phyloP scores from a whole-genome alignment of 2,797 vertebrate species.

The Apodemus agrarius region DNA sequence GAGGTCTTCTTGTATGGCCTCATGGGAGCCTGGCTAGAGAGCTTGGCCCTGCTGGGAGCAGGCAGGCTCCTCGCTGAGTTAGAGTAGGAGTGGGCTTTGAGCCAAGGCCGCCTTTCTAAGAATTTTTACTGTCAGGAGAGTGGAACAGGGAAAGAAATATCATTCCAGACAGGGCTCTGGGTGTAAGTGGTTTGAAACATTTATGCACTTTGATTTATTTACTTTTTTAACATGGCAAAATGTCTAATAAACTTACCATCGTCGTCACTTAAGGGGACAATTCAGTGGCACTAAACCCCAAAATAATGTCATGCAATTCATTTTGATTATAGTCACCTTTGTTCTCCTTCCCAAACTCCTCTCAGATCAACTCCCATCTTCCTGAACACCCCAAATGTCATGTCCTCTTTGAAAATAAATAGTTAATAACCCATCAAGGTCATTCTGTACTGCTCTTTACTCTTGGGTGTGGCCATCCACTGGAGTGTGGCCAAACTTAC shows the following conservation, averaged over 20 bases:
- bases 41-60: not conserved
- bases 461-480: too few species aligned
- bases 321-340: not conserved
- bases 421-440: too few species aligned
- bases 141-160: not conserved
- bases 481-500: not conserved
- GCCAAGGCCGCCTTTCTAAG: not conserved
- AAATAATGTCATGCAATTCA: not conserved
- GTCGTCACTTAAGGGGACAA: not conserved
- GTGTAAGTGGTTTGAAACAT: not conserved
- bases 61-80: not conserved
- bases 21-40: not conserved
- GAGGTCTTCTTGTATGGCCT: not conserved
- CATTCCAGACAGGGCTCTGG: not conserved
- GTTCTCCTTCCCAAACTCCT: not conserved
- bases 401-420: not conserved
- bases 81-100: not conserved
- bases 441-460: not conserved
- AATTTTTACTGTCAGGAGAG: constrained; percentile 8
- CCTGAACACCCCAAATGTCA: too few species aligned
- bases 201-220: not conserved
- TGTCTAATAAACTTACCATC: not conserved
- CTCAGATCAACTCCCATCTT: not conserved
- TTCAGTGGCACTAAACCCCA: not conserved
- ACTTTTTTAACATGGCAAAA: constrained; percentile 10